Percentiles rank a stretch among this genome's conserved stretches.
Evolutionary conservation across 1,140 invertebrate species (phyloP).

Genomic region (Leptinotarsa undecemlineata): DNA sequence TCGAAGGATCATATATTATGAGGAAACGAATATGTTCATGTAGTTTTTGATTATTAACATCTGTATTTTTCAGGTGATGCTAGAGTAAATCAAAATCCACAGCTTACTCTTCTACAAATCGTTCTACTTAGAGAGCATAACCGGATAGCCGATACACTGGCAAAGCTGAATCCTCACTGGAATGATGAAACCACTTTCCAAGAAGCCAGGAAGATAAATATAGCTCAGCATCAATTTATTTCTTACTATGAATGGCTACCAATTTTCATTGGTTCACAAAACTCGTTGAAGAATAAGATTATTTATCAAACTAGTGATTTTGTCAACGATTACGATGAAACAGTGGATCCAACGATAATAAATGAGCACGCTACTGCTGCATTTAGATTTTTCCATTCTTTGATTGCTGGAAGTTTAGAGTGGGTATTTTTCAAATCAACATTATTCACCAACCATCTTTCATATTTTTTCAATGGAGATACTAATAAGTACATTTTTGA

Average conservation of each 20-base stretch:
- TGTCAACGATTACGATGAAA: conserved; percentile 84
- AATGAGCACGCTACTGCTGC: conserved; percentile 87
- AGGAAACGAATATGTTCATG: no score
- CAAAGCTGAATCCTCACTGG: conserved; percentile 83
- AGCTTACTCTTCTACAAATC: conserved; percentile 80
- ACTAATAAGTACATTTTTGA: no score
- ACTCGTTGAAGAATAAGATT: conserved; percentile 71
- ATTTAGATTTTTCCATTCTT: conserved; percentile 85
- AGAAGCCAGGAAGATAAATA: conserved; percentile 78
- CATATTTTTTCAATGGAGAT: no score
- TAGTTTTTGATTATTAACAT: not conserved
- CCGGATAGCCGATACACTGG: conserved; percentile 74
- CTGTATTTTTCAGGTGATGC: conserved; percentile 69
- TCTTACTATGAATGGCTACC: conserved; percentile 87
- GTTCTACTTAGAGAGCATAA: conserved; percentile 90
- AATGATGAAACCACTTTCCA: conserved; percentile 85
- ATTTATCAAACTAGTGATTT: conserved; percentile 66
- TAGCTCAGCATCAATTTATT: conserved; percentile 82
- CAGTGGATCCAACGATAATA: conserved; percentile 76
- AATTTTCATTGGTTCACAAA: conserved; percentile 71
- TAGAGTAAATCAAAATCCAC: conserved; percentile 85
- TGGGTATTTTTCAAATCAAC: conserved; percentile 56
- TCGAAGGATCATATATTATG: no score
- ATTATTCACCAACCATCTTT: not conserved
- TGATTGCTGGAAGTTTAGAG: conserved; percentile 79